Base-by-base conservation (phyloP, 2,113 vertebrate genomes). In the Aleadryas rufinucha region DNA sequence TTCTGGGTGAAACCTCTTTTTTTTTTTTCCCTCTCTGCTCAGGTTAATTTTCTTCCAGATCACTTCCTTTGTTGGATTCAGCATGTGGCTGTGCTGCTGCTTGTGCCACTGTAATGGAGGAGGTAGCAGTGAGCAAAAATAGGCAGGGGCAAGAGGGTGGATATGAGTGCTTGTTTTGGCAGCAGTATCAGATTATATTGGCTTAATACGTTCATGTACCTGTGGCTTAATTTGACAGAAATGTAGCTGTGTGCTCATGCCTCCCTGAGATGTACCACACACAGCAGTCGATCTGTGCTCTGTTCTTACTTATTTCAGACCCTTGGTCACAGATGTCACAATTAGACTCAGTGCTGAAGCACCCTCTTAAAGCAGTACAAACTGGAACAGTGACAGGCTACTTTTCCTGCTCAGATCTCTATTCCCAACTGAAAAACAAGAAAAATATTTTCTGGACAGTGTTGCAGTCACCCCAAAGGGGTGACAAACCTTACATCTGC, bases 141-240 rank as follows among this genome's bases (percentile, higher is more conserved):
- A 84, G 59, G 79, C 68, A 88, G 83, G 26, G 54, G 35, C 0
- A 1, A 70, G 52, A 71, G 52, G 42, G 47, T 77, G 39, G 76
- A 20, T 81, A 63, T 5, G 33, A 63, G 47, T 52, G 72, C 89
- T 96, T 80, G 30, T 60, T 90, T 86, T 68, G 84, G 86, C 91
- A 90, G 71, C n/a, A 66, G 6, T 69, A 77, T 42, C 33, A 27
- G 66, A 88, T 88, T 90, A 75, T 80, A 95, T 59, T 83, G 50
- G 50, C 42, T 92, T 95, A 47, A 60, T 83, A 68, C 2, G 17
- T 91, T 82, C 30, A 6, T 21, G 56, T 93, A 95, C 84, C 86
- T 93, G 80, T n/a, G 52, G 50, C 47, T 89, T 70, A 70, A 81
- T 92, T 90, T 87, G 89, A 78, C 35, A 89, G 80, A 90, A 95